Evolutionary conservation across 2,113 vertebrate genomes (phyloP).

Genomic region (Ranitomeya imitator): DNA sequence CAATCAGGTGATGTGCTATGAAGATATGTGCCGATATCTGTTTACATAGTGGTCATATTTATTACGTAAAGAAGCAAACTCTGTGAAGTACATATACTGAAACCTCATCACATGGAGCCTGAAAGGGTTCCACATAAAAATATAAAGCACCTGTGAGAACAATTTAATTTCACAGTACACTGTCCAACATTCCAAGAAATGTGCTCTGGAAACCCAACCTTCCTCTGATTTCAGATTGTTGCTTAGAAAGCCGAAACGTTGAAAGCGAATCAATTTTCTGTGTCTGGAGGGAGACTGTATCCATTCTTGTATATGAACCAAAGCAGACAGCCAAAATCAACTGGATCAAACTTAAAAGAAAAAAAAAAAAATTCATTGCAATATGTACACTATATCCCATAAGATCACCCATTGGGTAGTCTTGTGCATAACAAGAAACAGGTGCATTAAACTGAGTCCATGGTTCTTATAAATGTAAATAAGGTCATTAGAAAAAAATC

Average conservation of each 20-base stretch:
- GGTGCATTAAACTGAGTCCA: background rate
- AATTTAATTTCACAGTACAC: conserved; percentile 43
- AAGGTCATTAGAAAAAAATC: background rate
- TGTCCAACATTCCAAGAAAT: conserved; percentile 46
- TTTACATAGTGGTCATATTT: conserved; percentile 20
- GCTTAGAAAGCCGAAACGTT: conserved; percentile 4
- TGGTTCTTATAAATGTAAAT: background rate
- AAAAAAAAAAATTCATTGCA: background rate
- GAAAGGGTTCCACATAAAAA: conserved; percentile 37
- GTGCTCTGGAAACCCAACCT: conserved; percentile 24
- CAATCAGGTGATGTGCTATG: background rate
- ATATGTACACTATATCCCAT: background rate
- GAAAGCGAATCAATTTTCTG: conserved; percentile 42
- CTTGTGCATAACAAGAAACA: background rate
- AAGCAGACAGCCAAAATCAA: background rate
- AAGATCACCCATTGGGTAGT: background rate
- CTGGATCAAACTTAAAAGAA: background rate
- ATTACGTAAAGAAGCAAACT: background rate
- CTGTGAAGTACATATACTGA: background rate
- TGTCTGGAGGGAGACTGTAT: background rate
- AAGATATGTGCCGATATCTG: background rate
- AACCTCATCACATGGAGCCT: conserved; percentile 13
- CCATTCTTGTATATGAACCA: too few species aligned
- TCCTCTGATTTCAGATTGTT: conserved; percentile 12
- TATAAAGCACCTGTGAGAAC: conserved; percentile 44